Percentiles rank a stretch among this genome's conserved stretches.
phyloP scores from a whole-genome alignment of 2,888 invertebrate species.

The Tenodera sinensis region DNA sequence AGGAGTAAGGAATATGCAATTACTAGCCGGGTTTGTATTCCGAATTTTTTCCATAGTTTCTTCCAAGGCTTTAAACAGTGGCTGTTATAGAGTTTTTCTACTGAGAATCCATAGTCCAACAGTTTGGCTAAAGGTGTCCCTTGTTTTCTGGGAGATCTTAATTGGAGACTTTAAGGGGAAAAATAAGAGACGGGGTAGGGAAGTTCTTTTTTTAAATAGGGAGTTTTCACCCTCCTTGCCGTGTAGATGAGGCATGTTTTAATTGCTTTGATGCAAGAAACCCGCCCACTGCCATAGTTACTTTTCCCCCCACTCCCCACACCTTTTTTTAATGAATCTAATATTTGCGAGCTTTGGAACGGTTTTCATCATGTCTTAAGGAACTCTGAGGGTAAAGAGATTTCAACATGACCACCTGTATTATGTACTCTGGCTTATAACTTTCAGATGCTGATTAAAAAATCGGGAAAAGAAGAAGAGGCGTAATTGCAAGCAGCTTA shows the following conservation, averaged over 20 bases:
- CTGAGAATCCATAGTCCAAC: neutral
- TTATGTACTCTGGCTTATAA: conserved; percentile 17
- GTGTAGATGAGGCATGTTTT: conserved; percentile 26
- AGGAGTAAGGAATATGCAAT: no score
- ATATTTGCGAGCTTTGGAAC: conserved; percentile 17
- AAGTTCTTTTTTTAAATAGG: neutral
- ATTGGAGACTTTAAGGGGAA: conserved; percentile 15
- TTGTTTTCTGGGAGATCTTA: conserved; percentile 12
- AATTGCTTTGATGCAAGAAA: conserved; percentile 23
- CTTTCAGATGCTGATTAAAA: conserved; percentile 23
- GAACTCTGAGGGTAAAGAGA: neutral
- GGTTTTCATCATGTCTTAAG: neutral
- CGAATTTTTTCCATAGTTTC: neutral
- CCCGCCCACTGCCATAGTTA: conserved; percentile 3
- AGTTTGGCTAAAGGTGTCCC: conserved; percentile 2
- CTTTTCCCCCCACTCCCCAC: neutral
- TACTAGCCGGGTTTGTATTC: no score
- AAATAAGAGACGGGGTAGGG: neutral
- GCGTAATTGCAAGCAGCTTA: conserved; percentile 18
- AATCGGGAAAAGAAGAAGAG: neutral
- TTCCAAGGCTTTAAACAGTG: neutral
- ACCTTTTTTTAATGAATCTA: conserved; percentile 27
- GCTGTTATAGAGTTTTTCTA: neutral
- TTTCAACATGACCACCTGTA: conserved; percentile 17
- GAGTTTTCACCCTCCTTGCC: neutral